Percentiles rank a stretch among this genome's conserved stretches.
Conservation (phyloP, 2,797 vertebrate genomes). For the Syndactyla subalaris region DNA sequence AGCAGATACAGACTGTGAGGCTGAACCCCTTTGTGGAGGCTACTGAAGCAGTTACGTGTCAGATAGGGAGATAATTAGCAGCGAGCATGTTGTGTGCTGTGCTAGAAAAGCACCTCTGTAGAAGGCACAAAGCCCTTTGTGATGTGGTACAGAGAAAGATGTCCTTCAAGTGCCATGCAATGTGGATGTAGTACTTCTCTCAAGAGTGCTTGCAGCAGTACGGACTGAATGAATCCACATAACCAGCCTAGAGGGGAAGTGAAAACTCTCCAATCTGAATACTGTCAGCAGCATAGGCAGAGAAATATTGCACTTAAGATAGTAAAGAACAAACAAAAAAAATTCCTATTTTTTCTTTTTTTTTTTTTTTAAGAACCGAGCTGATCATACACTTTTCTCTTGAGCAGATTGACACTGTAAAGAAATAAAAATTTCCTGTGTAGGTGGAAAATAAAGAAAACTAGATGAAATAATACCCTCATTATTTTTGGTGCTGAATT, state of each 20-base stretch:
- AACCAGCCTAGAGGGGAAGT: neutral
- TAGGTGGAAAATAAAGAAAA: neutral
- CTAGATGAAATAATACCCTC: neutral
- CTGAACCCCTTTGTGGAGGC: neutral
- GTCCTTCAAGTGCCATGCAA: neutral
- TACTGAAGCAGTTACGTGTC: neutral
- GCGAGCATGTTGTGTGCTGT: rapidly evolving
- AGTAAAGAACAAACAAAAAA: neutral
- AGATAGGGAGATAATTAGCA: neutral
- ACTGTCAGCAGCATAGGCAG: neutral
- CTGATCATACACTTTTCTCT: neutral
- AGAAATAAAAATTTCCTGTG: neutral
- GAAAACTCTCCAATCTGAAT: neutral
- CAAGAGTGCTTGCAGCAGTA: neutral
- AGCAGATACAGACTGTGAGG: neutral
- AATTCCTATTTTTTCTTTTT: neutral
- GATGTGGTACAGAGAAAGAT: neutral
- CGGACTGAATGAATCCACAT: neutral
- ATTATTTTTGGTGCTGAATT: slow-evolving; percentile 28
- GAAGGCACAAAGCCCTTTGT: neutral
- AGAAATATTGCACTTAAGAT: neutral
- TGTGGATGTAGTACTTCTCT: neutral
- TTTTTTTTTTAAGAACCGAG: neutral
- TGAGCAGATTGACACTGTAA: neutral
- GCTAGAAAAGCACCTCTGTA: neutral